A percentile compares a stretch with the other conserved stretches of the same genome.
Conservation (phyloP, 2,113 vertebrate species). For the Spilogale gracilis region DNA sequence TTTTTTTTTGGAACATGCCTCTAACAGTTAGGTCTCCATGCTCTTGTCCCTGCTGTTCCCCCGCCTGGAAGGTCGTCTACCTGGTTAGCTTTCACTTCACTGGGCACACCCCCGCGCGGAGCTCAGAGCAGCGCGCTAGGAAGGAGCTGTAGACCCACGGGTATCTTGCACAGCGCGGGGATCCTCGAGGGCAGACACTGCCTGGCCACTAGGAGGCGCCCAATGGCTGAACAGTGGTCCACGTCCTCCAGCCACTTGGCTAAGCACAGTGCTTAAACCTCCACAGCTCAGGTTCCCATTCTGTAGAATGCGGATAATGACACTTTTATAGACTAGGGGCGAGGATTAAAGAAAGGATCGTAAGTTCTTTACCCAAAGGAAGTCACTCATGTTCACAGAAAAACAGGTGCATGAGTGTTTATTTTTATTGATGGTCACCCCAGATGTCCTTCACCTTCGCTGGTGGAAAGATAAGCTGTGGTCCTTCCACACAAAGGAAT, state of each 20-base stretch:
- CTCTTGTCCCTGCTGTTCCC: background rate
- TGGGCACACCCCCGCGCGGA: background rate
- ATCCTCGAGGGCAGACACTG: too few species aligned
- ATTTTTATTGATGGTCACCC: background rate
- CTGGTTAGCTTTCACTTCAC: background rate
- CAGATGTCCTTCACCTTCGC: background rate
- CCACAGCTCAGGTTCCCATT: background rate
- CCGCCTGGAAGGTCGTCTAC: background rate
- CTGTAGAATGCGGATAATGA: background rate
- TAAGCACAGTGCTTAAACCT: background rate
- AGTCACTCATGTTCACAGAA: background rate
- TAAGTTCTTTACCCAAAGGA: background rate
- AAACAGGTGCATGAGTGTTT: background rate
- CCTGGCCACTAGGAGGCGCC: background rate
- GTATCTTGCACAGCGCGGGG: background rate
- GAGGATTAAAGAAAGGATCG: background rate
- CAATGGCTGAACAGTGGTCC: background rate
- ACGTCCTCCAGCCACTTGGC: background rate
- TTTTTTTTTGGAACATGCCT: background rate
- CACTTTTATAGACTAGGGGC: background rate
- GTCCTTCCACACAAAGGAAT: background rate
- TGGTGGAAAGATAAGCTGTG: background rate
- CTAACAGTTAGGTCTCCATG: background rate
- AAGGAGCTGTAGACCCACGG: background rate
- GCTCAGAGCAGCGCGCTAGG: background rate